Conservation (phyloP, 2,113 vertebrate genomes). For the Sciurus niger region DNA sequence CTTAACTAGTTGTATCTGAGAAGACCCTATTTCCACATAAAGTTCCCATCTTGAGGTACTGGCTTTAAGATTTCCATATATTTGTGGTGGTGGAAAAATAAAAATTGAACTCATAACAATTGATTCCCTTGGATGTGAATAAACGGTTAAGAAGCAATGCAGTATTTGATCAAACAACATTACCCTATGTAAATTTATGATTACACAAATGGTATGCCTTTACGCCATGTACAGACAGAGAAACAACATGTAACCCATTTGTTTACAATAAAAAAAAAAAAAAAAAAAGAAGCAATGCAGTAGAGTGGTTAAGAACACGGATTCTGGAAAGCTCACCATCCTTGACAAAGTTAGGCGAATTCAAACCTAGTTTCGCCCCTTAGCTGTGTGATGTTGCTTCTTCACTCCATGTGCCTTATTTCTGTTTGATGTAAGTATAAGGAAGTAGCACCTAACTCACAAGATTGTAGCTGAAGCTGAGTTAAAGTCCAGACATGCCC, state of each 20-base stretch:
- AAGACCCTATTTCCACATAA: not conserved
- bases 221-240: too few species aligned
- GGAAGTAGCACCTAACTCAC: not conserved
- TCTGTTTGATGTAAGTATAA: not conserved
- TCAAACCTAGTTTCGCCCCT: not conserved
- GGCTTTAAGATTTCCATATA: not conserved
- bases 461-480: not conserved
- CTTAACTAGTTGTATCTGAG: not conserved
- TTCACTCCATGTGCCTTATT: not conserved
- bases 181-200: too few species aligned
- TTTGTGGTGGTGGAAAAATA: not conserved
- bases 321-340: not conserved
- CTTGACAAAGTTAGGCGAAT: not conserved
- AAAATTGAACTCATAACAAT: not conserved
- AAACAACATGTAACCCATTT: too few species aligned
- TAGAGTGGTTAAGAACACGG: not conserved
- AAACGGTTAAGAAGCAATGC: not conserved
- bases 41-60: not conserved
- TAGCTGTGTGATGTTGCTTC: not conserved
- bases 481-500: not conserved
- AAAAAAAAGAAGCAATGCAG: not conserved
- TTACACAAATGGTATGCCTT: too few species aligned
- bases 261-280: too few species aligned
- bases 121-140: not conserved
- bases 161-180: too few species aligned